phyloP scores from a whole-genome alignment of 2,888 invertebrate genomes.

The Pseudococcus viburni region DNA sequence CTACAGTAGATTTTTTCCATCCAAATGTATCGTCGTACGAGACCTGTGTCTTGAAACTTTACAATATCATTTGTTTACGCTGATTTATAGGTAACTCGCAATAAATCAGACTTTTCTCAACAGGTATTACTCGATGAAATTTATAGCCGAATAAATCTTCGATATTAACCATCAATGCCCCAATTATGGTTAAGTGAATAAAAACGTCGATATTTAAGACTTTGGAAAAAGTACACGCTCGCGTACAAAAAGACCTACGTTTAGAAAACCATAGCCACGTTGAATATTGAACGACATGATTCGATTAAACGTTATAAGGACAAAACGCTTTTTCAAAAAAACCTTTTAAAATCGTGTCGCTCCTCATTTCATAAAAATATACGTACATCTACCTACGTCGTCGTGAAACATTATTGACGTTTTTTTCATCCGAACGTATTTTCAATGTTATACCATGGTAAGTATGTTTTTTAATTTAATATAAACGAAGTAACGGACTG shows the following conservation, averaged over 20 bases:
- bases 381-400: background rate
- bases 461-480: constrained; percentile 2
- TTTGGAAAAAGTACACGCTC: background rate
- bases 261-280: background rate
- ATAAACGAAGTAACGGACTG: background rate
- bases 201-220: constrained; percentile 19
- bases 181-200: constrained; percentile 49
- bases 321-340: background rate
- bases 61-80: constrained; percentile 23
- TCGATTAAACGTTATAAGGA: constrained; percentile 10
- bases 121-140: constrained; percentile 56
- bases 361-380: constrained; percentile 8
- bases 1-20: background rate
- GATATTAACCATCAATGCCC: constrained; percentile 24
- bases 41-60: background rate
- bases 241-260: background rate
- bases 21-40: no score
- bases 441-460: background rate
- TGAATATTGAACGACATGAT: constrained; percentile 21
- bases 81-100: constrained; percentile 30
- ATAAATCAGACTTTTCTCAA: constrained; percentile 44
- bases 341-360: background rate
- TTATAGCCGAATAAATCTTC: constrained; percentile 39
- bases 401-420: background rate
- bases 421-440: background rate